Percentiles rank a stretch among this genome's conserved stretches.
Conservation (phyloP, 2,888 invertebrate genomes). For the Lasioglossum figueresi region DNA sequence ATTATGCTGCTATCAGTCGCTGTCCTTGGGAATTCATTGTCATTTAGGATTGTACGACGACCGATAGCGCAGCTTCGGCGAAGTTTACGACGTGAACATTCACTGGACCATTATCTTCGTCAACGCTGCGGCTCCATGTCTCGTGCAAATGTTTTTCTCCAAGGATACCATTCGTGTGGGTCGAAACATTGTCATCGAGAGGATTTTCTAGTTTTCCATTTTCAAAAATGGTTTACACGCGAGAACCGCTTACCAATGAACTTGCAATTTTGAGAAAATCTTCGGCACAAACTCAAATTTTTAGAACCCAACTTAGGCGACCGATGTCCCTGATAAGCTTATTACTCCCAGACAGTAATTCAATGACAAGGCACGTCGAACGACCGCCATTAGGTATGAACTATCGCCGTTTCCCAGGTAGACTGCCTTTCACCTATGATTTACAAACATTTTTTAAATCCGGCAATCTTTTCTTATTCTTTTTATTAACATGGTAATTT, state of each 20-base stretch:
- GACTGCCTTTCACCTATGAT: slow-evolving; percentile 5
- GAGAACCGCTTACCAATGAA: too few relatives aligned
- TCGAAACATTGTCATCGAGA: too few relatives aligned
- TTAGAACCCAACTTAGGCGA: background rate
- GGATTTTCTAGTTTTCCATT: too few relatives aligned
- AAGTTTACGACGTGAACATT: background rate
- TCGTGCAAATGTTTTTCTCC: too few relatives aligned
- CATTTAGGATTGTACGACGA: background rate
- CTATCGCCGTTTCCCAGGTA: background rate
- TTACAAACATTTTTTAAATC: too few relatives aligned
- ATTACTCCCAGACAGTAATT: slow-evolving; percentile 16
- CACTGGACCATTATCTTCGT: background rate
- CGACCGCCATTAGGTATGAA: slow-evolving; percentile 23
- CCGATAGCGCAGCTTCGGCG: background rate
- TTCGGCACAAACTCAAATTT: background rate
- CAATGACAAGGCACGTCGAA: slow-evolving; percentile 9
- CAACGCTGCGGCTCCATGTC: background rate
- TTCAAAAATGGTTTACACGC: too few relatives aligned
- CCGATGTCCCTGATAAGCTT: background rate
- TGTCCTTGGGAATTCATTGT: background rate
- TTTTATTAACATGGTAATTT: too few relatives aligned
- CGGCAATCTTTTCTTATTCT: too few relatives aligned
- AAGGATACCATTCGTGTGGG: too few relatives aligned
- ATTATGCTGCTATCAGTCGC: background rate
- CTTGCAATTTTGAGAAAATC: too few relatives aligned